Percentiles rank a stretch among this genome's conserved stretches.
Evolutionary conservation across 2,888 invertebrate species (phyloP).

Genomic region (Osmoderma eremita): DNA sequence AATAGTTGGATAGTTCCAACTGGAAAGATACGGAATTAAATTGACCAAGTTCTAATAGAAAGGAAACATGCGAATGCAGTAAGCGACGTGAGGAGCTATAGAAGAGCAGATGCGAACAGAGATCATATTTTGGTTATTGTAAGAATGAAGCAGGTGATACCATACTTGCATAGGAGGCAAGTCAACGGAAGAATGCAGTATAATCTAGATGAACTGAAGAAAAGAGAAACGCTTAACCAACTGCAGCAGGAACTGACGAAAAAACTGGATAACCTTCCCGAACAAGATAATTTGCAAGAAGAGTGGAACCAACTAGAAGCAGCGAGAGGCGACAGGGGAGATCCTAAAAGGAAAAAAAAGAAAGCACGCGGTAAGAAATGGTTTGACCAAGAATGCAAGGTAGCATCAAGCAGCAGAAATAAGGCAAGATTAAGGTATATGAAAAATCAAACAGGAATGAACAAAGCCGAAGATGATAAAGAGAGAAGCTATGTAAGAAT

Average conservation of each 20-base stretch:
- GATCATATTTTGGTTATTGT: slow-evolving; percentile 10
- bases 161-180: neutral
- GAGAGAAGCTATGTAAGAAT: too few relatives aligned
- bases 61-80: neutral
- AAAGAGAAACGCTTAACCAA: neutral
- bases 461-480: too few relatives aligned
- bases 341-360: too few relatives aligned
- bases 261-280: neutral
- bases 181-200: neutral
- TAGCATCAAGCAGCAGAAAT: too few relatives aligned
- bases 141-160: neutral
- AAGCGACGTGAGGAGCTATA: neutral
- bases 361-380: too few relatives aligned
- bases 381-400: too few relatives aligned
- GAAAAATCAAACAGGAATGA: too few relatives aligned
- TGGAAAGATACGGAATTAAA: slow-evolving; percentile 34
- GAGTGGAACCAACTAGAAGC: too few relatives aligned
- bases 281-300: too few relatives aligned
- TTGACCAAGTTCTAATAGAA: slow-evolving; percentile 36
- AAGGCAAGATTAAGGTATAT: too few relatives aligned
- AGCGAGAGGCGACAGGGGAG: too few relatives aligned
- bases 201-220: neutral
- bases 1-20: slow-evolving; percentile 37
- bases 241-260: neutral
- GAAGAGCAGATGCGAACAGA: slow-evolving; percentile 11